Evolutionary conservation across 1,140 invertebrate species (phyloP).

Genomic region (Diprion similis): DNA sequence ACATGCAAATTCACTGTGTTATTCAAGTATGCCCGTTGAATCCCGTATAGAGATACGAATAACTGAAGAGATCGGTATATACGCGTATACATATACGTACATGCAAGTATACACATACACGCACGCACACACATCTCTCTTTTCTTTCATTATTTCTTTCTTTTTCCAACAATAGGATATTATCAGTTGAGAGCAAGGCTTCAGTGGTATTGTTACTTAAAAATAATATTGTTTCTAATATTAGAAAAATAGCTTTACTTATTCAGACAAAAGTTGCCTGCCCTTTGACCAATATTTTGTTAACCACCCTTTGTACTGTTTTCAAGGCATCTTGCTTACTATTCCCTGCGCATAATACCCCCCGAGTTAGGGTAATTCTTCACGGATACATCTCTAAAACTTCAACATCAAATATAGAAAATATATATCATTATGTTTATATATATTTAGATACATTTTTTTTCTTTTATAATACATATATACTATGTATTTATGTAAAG

Average conservation of each 20-base stretch:
- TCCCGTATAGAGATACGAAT: constrained; percentile 57
- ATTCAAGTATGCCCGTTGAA: constrained; percentile 60
- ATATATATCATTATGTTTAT: constrained; percentile 57
- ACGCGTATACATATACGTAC: constrained; percentile 29
- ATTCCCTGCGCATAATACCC: constrained; percentile 52
- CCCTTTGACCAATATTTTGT: constrained; percentile 59
- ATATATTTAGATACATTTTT: constrained; percentile 51
- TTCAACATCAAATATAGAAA: constrained; percentile 62
- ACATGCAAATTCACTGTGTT: constrained; percentile 52
- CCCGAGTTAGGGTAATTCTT: constrained; percentile 33
- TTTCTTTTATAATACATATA: constrained; percentile 44
- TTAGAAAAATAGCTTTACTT: constrained; percentile 64
- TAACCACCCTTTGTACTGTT: constrained; percentile 63
- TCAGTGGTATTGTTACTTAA: constrained; percentile 59
- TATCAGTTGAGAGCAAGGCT: constrained; percentile 58
- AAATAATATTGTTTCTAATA: constrained; percentile 57
- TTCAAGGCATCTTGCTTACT: constrained; percentile 64
- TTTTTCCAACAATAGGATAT: constrained; percentile 19
- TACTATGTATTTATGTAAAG: constrained; percentile 39
- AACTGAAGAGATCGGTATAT: constrained; percentile 37
- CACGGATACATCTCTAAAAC: constrained; percentile 58
- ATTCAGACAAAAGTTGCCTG: constrained; percentile 62
- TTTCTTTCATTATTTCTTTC: constrained; percentile 21
- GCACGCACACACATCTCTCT: constrained; percentile 21
- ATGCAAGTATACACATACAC: constrained; percentile 25